These are phyloP conservation scores for Sitobion miscanthi DNA, from an alignment of 1,140 invertebrate genomes.

Conservation along the genomic window DNA sequence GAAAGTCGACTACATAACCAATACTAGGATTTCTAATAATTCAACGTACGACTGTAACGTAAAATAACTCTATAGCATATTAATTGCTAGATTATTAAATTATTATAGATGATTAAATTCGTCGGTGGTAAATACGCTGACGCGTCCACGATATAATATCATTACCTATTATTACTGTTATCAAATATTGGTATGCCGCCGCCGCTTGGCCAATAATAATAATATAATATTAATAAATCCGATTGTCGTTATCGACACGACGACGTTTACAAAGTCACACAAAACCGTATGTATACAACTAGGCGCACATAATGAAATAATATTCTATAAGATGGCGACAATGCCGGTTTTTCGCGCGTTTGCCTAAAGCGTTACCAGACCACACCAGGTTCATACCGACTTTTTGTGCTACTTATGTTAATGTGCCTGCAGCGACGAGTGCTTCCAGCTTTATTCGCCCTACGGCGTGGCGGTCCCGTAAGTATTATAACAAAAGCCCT, in stretches of 20 bases:
- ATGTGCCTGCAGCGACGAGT: not conserved
- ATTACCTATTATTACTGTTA: not conserved
- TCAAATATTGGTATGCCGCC: not conserved
- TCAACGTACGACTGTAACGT: too few species aligned
- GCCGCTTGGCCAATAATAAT: not conserved
- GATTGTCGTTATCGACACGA: not conserved
- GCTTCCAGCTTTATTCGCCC: not conserved
- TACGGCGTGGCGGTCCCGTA: not conserved
- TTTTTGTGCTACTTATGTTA: not conserved
- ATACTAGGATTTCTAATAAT: too few species aligned
- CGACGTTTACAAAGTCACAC: not conserved
- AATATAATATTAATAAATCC: not conserved
- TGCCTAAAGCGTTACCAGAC: not conserved
- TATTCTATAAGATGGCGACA: not conserved
- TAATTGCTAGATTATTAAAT: too few species aligned
- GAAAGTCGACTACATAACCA: too few species aligned
- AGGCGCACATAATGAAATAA: not conserved
- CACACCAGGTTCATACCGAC: not conserved
- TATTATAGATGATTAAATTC: too few species aligned
- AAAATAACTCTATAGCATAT: too few species aligned
- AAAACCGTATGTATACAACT: not conserved
- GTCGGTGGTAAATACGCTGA: too few species aligned
- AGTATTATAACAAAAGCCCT: slow-evolving; percentile 3
- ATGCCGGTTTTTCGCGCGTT: not conserved
- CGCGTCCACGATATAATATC: too few species aligned